Base-by-base conservation (phyloP, 2,113 vertebrate genomes). In the Antidorcas marsupialis region DNA sequence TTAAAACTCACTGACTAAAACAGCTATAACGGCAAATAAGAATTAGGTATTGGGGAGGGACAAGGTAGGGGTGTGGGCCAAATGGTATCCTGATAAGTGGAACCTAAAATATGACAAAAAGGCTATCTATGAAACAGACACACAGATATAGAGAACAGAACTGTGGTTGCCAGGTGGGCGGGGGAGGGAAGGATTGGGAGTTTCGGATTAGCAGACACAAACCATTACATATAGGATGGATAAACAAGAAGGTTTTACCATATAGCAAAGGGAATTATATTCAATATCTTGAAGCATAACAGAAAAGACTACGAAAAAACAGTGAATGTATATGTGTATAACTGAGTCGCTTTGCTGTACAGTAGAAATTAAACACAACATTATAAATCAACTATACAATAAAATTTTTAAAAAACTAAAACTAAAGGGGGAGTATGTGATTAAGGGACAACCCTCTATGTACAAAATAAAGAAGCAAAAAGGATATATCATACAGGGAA, bases 1-100 rank as follows among this genome's bases (percentile, higher is more conserved):
- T 81, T 94, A 97, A 95, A 92, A 95, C 13, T 89, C 60, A 88
- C 13, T 93, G 60, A 93, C 43, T 92, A 84, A 98, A 97, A 97
- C 50, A 36, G 27, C 62, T 94, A 59, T 89, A 50, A 97, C 64
- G 62, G 57, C 14, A 90, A 92, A 91, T 96, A 98, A 97, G 67
- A 88, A 96, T 95, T 45, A 97, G 74, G 94, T 93, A 96, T 2
- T 27, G 21, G 33, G 33, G 21, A 83, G 21, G 81, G 81, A 52
- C 21, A 39, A 83, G 52, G 27, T 55, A 82, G 12, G 7, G 21
- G n/a, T 27, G n/a, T 83, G 33, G 79, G 28, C 45, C 78, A 81
- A 19, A 81, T 12, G 16, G 9, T 81, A 81, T 52, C 78, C 78
- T 33, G 45, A 12, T 33, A 52, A 33, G 45, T 33, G 45, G 16